Evolutionary conservation across 2,113 vertebrate genomes (phyloP).

Genomic region (Puntigrus tetrazona): DNA sequence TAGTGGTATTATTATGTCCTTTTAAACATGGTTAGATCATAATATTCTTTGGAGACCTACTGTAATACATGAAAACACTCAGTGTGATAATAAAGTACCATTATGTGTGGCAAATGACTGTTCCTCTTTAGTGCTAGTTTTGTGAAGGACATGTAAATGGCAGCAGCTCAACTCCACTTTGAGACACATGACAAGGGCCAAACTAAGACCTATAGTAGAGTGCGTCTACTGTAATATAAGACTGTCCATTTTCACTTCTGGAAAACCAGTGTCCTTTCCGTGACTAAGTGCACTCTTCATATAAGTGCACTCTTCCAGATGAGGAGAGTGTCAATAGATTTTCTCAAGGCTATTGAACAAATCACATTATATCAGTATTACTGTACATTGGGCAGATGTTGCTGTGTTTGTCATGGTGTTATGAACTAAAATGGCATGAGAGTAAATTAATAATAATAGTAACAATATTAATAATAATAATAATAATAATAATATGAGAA

Average conservation of each 20-base stretch:
- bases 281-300: constrained; percentile 16
- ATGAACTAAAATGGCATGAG: neutral
- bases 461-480: neutral
- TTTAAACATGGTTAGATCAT: neutral
- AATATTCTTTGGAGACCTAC: neutral
- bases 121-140: neutral
- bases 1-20: neutral
- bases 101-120: neutral
- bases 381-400: neutral
- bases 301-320: constrained; percentile 10
- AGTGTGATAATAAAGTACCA: neutral
- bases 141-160: neutral
- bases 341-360: neutral
- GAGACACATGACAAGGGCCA: too few relatives aligned
- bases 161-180: neutral
- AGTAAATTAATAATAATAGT: neutral
- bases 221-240: neutral
- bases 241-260: neutral
- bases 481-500: neutral
- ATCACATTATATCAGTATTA: constrained; percentile 8
- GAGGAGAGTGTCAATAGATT: neutral
- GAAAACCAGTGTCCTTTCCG: neutral
- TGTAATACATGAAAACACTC: neutral
- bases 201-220: neutral
- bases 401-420: neutral